Evolutionary conservation across 2,888 invertebrate genomes (phyloP).

Genomic region (Eurytoma californica): DNA sequence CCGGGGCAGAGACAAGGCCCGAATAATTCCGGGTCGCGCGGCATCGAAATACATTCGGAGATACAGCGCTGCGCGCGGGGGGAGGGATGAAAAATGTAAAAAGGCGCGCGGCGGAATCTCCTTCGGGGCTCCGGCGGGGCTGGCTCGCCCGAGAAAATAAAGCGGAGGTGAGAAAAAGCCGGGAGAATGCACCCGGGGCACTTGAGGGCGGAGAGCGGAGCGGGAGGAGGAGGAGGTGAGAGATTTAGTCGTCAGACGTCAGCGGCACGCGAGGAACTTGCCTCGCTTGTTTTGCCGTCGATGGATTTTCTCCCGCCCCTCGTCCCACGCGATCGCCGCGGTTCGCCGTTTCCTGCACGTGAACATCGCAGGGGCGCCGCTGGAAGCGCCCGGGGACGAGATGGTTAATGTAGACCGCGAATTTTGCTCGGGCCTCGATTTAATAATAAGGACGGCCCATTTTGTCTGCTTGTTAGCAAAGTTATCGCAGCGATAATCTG

Average conservation of each 20-base stretch:
- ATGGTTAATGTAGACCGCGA: background rate
- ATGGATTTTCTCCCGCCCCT: slow-evolving; percentile 7
- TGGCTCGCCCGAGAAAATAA: slow-evolving; percentile 29
- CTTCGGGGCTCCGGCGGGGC: background rate
- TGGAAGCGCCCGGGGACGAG: background rate
- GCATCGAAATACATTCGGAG: background rate
- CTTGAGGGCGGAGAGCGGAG: slow-evolving; percentile 7
- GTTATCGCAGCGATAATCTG: too few relatives aligned
- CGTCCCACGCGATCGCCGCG: too few relatives aligned
- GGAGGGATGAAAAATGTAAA: slow-evolving; percentile 31
- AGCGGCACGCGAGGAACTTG: slow-evolving; percentile 55
- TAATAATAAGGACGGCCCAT: too few relatives aligned
- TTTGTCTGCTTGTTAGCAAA: too few relatives aligned
- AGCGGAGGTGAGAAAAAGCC: slow-evolving; percentile 12
- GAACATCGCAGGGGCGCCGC: too few relatives aligned
- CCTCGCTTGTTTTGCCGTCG: slow-evolving; percentile 21
- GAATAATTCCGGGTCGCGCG: background rate
- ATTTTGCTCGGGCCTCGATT: background rate
- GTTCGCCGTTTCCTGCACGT: too few relatives aligned
- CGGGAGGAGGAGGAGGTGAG: slow-evolving; percentile 26
- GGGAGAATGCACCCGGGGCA: slow-evolving; percentile 14
- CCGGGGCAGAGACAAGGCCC: background rate
- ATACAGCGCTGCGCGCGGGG: slow-evolving; percentile 13
- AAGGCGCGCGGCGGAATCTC: background rate
- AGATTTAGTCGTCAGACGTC: slow-evolving; percentile 65